phyloP scores from a whole-genome alignment of 1,140 invertebrate genomes.

The Drosophila dunni region DNA sequence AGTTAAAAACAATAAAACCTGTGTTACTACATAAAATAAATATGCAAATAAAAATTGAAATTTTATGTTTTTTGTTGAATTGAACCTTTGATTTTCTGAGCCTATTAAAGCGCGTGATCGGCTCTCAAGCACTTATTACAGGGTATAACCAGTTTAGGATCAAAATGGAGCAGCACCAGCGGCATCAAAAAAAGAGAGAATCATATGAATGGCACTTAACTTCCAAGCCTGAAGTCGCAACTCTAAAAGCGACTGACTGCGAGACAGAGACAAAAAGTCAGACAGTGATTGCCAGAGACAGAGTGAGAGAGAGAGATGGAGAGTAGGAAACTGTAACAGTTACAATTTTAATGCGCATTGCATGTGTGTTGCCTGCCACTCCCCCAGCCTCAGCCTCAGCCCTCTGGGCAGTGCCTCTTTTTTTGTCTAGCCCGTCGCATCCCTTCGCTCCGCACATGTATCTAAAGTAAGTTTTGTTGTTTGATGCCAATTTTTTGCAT shows the following conservation, averaged over 20 bases:
- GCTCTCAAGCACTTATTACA: neutral
- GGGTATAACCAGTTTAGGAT: conserved; percentile 53
- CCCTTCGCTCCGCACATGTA: conserved; percentile 25
- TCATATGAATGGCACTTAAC: conserved; percentile 79
- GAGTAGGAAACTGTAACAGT: conserved; percentile 64
- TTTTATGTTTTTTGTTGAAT: no score
- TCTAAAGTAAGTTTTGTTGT: conserved; percentile 80
- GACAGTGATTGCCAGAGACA: neutral
- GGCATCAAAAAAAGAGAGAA: conserved; percentile 38
- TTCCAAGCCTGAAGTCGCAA: conserved; percentile 47
- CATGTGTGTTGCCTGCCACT: conserved; percentile 54
- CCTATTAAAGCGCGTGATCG: neutral
- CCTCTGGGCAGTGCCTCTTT: conserved; percentile 1
- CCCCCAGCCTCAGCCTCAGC: no score
- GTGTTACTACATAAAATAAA: no score
- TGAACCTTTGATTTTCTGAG: neutral
- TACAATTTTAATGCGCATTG: conserved; percentile 80
- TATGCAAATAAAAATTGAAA: no score
- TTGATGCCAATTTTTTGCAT: conserved; percentile 82
- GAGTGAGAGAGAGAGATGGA: conserved; percentile 18
- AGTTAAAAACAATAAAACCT: no score
- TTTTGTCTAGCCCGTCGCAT: neutral
- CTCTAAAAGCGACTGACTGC: conserved; percentile 32
- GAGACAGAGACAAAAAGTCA: neutral
- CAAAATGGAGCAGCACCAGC: conserved; percentile 43